Evolutionary conservation across 53 echinoderm and acorn worm species (phyloP).

Genomic region (Echinarachnius parma): DNA sequence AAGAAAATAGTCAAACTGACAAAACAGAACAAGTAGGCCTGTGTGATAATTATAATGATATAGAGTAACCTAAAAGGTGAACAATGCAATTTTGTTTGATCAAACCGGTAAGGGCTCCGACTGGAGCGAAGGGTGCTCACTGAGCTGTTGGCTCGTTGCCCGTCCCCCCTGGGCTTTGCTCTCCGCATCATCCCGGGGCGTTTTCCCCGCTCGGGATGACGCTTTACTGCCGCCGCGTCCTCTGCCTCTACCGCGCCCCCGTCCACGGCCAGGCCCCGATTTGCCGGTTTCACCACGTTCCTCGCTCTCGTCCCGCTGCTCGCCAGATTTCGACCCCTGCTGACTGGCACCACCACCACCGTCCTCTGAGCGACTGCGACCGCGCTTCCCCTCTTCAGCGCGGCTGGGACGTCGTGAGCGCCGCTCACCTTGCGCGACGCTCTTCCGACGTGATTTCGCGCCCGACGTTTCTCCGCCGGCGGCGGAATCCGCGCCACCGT

Average conservation of each 20-base stretch:
- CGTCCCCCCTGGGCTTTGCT: slow-evolving; percentile 17
- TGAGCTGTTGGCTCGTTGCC: slow-evolving; percentile 33
- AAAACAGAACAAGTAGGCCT: too few relatives aligned
- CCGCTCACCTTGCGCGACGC: not conserved
- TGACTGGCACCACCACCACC: too few relatives aligned
- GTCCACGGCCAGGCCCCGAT: slow-evolving; percentile 19
- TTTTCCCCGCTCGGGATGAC: slow-evolving; percentile 28
- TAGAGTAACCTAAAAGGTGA: too few relatives aligned
- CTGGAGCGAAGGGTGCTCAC: slow-evolving; percentile 38
- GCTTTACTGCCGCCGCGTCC: slow-evolving; percentile 39
- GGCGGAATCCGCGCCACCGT: not conserved
- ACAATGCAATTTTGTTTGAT: too few relatives aligned
- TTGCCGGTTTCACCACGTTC: slow-evolving; percentile 12
- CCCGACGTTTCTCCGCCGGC: not conserved
- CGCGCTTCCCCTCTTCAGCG: not conserved
- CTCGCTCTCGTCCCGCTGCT: slow-evolving; percentile 2
- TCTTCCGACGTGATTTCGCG: not conserved
- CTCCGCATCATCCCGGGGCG: slow-evolving; percentile 16
- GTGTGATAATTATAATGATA: too few relatives aligned
- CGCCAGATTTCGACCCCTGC: not conserved
- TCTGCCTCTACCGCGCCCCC: slow-evolving; percentile 30
- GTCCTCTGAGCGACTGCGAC: not conserved
- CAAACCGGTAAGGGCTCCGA: slow-evolving; percentile 15
- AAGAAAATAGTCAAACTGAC: too few relatives aligned
- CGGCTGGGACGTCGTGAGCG: slow-evolving; percentile 16